A percentile compares a stretch with the other conserved stretches of the same genome.
phyloP scores from a whole-genome alignment of 2,113 vertebrate species.

The Paratilapia polleni region DNA sequence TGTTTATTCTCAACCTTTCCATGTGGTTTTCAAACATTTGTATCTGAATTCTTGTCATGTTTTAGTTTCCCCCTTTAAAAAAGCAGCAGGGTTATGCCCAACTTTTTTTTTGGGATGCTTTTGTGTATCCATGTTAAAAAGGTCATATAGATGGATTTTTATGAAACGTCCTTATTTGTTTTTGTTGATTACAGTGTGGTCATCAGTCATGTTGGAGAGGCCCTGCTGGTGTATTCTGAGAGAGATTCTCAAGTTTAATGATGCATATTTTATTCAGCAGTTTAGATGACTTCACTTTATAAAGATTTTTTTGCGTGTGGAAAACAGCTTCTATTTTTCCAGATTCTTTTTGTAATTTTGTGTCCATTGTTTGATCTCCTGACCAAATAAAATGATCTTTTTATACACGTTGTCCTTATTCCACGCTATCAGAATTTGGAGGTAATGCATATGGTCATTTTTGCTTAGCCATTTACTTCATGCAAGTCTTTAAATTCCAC shows the following conservation, averaged over 20 bases:
- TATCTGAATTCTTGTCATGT: not conserved
- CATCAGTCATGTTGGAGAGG: constrained; percentile 84
- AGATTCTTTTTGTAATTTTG: not conserved
- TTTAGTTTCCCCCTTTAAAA: not conserved
- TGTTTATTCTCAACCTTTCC: not conserved
- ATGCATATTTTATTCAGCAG: not conserved
- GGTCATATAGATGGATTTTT: not conserved
- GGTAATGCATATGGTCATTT: not conserved
- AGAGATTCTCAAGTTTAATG: constrained; percentile 47
- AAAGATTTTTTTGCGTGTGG: not conserved
- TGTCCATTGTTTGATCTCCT: not conserved
- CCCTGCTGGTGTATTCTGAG: constrained; percentile 86
- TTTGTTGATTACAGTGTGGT: constrained; percentile 83
- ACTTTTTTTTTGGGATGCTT: not conserved
- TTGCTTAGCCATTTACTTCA: not conserved
- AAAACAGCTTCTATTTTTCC: not conserved
- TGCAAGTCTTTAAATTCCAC: no score
- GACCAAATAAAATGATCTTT: not conserved
- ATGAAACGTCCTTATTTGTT: not conserved
- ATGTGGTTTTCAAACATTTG: not conserved
- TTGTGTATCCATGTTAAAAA: not conserved
- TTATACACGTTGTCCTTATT: not conserved
- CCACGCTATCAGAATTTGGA: not conserved
- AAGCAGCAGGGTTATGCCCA: not conserved
- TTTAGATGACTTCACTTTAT: not conserved